Evolutionary conservation across 2,888 invertebrate genomes (phyloP), one percentile per base, ranked within the genome.

Genomic region (Acheta domesticus): DNA sequence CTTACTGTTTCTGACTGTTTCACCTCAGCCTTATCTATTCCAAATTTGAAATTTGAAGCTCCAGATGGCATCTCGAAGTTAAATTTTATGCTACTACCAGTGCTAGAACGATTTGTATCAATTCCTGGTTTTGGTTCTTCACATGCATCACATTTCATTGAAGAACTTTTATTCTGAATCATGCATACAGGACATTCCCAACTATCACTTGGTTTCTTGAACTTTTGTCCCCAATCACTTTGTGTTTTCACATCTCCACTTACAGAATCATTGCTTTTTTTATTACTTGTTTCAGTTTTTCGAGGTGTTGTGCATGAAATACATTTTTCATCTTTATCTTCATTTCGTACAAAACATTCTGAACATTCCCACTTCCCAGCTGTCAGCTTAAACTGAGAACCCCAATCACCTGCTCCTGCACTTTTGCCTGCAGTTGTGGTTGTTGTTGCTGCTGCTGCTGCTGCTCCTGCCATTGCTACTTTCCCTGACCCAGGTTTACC

Each of bases 281-380:
- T 74, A 19, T 21, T 74, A 36, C 77, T 76, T 16, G 12, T 77
- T 3, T 74, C 48, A 12, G 48, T 21, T 77, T 74, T 49, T 14
- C 62, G 62, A 14, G 62, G 62, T 19, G 62, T 62, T 62, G 62
- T 62, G 62, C 62, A 62, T 19, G 62, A 62, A 75, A 79, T 36
- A 83, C 74, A 81, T 81, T 93, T 75, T 89, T 87, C 16, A 92
- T 86, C 86, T 19, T n/a, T 62, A 19, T 62, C 16, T 62, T 62
- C n/a, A 62, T 62, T 62, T 62, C 62, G 62, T 62, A 62, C 62
- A 19, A 91, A 87, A 84, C 93, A 93, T 21, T 86, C 87, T 1
- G 88, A 86, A 85, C 94, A 94, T 83, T 91, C 91, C 93, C 93
- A 93, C 21, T 90, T 89, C 77, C 89, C 89, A 36, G 86, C 14